phyloP scores from a whole-genome alignment of 2,113 vertebrate genomes.

The Emydura subglobosa region DNA sequence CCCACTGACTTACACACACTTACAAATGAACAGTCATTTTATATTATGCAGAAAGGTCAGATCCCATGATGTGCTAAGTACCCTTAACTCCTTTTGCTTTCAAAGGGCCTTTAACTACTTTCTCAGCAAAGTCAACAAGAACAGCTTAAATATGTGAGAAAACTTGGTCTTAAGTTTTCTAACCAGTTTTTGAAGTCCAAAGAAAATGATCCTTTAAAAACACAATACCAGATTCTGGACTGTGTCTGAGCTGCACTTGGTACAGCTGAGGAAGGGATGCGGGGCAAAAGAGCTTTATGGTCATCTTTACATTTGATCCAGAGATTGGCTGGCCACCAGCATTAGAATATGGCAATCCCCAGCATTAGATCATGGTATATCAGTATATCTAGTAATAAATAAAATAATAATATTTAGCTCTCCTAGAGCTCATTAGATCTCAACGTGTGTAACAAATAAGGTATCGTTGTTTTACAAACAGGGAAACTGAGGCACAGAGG shows the following conservation, averaged over 20 bases:
- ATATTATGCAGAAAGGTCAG: not conserved
- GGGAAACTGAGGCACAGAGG: too few species aligned
- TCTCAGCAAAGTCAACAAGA: not conserved
- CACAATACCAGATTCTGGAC: not conserved
- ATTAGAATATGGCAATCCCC: too few species aligned
- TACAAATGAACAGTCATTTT: not conserved
- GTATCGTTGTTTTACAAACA: too few species aligned
- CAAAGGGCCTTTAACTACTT: not conserved
- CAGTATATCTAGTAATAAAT: too few species aligned
- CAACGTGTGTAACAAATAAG: too few species aligned
- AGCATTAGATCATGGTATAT: too few species aligned
- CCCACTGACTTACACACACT: not conserved
- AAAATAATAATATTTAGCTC: too few species aligned
- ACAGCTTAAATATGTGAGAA: not conserved
- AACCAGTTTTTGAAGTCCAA: not conserved
- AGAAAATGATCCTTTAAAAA: not conserved
- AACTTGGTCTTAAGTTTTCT: too few species aligned
- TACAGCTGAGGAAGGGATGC: not conserved
- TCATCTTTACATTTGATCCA: too few species aligned
- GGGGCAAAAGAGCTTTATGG: not conserved
- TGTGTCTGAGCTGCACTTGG: not conserved
- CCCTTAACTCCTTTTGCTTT: not conserved
- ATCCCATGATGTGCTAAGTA: not conserved
- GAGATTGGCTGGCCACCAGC: too few species aligned
- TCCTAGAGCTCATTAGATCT: too few species aligned